phyloP scores from a whole-genome alignment of 2,888 invertebrate species.

The Linnaemya vulpina region DNA sequence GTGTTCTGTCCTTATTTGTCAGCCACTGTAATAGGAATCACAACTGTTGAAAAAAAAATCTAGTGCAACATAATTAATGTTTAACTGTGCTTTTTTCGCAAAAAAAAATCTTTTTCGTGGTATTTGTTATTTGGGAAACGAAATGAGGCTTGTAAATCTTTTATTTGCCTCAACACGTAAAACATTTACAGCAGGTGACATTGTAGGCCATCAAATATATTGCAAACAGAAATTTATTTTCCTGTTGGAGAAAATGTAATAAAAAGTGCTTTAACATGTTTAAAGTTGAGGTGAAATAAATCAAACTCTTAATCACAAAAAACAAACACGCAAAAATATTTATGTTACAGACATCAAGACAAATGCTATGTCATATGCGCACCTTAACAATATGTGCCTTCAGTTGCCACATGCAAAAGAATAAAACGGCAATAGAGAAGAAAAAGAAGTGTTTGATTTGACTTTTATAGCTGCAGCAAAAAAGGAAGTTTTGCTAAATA shows the following conservation, averaged over 20 bases:
- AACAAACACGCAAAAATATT: background rate
- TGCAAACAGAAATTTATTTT: background rate
- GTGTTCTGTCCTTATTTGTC: no score
- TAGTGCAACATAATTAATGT: no score
- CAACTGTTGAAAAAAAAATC: no score
- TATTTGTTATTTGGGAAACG: no score
- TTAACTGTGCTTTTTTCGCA: no score
- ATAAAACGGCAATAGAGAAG: background rate
- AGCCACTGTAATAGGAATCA: no score
- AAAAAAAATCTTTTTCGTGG: background rate
- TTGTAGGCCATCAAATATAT: background rate
- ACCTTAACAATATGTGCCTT: background rate
- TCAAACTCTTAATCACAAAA: conserved; percentile 17
- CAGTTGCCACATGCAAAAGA: no score
- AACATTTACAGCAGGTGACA: background rate
- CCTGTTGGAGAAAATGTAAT: conserved; percentile 1
- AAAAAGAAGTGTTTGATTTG: background rate
- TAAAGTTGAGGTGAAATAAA: conserved; percentile 22
- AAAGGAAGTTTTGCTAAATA: conserved; percentile 38
- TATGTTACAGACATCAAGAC: background rate
- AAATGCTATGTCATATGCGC: background rate
- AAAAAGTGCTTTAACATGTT: conserved; percentile 43
- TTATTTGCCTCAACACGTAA: background rate
- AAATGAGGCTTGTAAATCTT: background rate
- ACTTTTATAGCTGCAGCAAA: background rate